Evolutionary conservation across 2,113 vertebrate species (phyloP), one percentile per base, ranked within the genome.

Genomic region (Limnothrissa miodon): DNA sequence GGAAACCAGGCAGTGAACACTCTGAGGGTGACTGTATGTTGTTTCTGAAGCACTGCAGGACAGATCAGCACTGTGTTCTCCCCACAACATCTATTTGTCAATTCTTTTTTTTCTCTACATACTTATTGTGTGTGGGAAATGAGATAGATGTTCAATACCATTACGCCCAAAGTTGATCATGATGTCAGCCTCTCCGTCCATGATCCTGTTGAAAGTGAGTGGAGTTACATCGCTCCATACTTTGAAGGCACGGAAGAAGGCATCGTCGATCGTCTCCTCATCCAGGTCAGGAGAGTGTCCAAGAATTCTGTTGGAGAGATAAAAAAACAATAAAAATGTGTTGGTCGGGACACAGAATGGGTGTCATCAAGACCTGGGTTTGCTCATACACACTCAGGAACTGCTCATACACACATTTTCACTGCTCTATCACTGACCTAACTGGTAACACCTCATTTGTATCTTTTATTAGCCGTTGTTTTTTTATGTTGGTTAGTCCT

Each of bases 131-230:
- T 39, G 48, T 53, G 17, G 42, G 29, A n/a, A 21, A 2, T 51
- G 25, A 42, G 66, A 19, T 25, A 74, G 10, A 33, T 74, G 33
- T 74, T 36, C 45, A 33, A 48, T 98, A 99, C 98, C 98, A 93
- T 97, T 98, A 87, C 98, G 96, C n/a, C 98, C 98, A 83, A 99
- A 99, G 87, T 99, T 98, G 86, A 99, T 96, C 97, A 99, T 99
- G 86, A 99, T 99, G 91, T 99, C 98, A 13, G 98, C 98, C 83
- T 99, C 98, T 90, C 98, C 98, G 4, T 98, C 97, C 0, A 95
- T 94, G 86, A 99, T 91, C 80, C 98, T 95, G 36, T 90, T 93
- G 89, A 99, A 98, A 23, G 90, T 85, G 29, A 99, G 95, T 0
- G 98, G 98, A 0, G 98, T 99, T 84, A 99, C 96, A 0, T 97